Conservation (phyloP, 2,113 vertebrate genomes). For the Empidonax alnorum region DNA sequence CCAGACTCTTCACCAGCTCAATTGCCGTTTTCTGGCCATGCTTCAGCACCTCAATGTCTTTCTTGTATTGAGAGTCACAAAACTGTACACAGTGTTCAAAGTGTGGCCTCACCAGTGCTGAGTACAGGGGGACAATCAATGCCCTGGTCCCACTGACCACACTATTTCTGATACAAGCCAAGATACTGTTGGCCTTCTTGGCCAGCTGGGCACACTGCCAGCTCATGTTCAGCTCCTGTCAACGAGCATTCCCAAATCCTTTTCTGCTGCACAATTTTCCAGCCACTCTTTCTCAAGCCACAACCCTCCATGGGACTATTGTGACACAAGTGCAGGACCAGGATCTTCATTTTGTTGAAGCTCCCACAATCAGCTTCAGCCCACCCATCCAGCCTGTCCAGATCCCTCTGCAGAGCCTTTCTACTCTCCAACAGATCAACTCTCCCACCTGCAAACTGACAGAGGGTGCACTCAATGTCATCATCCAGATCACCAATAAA, state of each 20-base stretch:
- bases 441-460: neutral
- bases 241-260: neutral
- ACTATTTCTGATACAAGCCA: neutral
- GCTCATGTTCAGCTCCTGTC: neutral
- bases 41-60: neutral
- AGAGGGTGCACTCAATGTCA: neutral
- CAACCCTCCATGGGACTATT: neutral
- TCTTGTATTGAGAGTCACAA: neutral
- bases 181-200: neutral
- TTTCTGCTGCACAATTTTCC: neutral
- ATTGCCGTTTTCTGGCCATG: neutral
- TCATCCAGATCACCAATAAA: fast-evolving
- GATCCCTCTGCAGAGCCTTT: neutral
- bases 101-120: neutral
- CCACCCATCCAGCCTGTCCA: neutral
- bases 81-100: neutral
- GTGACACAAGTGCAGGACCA: neutral
- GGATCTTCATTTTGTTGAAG: neutral
- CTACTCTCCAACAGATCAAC: neutral
- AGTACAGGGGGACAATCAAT: neutral
- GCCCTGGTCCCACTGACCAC: neutral
- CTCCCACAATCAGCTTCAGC: neutral
- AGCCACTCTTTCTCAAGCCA: neutral
- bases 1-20: neutral
- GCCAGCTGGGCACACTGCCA: neutral